These are phyloP conservation scores for Eupelmus urozonus DNA, from an alignment of 2,888 invertebrate species.

Conservation along the genomic window DNA sequence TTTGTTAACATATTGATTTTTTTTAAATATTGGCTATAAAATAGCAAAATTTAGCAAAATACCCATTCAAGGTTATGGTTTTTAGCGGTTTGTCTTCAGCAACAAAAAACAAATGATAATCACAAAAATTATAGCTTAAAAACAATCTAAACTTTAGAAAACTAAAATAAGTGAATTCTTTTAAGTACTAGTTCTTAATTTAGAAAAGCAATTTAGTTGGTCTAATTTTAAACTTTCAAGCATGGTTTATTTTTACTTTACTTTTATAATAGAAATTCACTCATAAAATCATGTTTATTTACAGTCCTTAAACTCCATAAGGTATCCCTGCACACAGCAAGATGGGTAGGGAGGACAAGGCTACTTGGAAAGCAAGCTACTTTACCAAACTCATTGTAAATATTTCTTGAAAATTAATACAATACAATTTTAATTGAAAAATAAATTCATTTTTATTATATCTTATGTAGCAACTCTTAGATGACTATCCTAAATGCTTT, in stretches of 20 bases:
- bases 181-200: no score
- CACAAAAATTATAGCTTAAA: no score
- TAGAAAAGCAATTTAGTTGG: constrained; percentile 64
- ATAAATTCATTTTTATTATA: constrained; percentile 44
- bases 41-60: no score
- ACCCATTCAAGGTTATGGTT: no score
- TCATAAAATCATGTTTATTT: no score
- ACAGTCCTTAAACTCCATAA: constrained; percentile 89
- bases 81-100: no score
- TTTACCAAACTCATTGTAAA: constrained; percentile 97
- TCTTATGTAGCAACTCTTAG: constrained; percentile 88
- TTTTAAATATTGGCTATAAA: no score
- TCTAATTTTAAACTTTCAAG: constrained; percentile 64
- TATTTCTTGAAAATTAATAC: constrained; percentile 69
- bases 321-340: constrained; percentile 79
- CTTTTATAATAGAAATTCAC: constrained; percentile 49
- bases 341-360: constrained; percentile 99
- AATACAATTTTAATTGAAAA: background rate
- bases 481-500: constrained; percentile 99
- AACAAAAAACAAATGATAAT: no score
- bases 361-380: constrained; percentile 98
- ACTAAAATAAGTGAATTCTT: no score
- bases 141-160: no score
- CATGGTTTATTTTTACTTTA: background rate
- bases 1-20: no score